These are phyloP conservation scores for Piaya cayana DNA, from an alignment of 2,113 vertebrate species.

Conservation along the genomic window DNA sequence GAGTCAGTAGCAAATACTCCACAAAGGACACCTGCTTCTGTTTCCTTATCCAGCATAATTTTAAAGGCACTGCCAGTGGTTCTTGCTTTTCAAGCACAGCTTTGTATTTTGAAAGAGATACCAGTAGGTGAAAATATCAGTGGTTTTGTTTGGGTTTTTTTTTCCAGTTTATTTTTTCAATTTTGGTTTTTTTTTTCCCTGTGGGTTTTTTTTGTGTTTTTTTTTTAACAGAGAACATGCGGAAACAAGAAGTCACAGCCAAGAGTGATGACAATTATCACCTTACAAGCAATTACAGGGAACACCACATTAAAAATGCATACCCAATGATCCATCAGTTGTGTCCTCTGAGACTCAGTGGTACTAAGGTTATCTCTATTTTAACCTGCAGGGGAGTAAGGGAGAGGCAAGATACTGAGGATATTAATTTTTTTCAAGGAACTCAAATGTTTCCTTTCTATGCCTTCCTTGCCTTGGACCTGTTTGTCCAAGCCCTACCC, in stretches of 20 bases:
- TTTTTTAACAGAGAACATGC: background rate
- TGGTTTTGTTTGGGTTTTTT: no score
- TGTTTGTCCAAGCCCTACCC: accelerated
- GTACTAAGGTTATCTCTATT: background rate
- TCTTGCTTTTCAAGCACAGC: background rate
- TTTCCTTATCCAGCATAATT: background rate
- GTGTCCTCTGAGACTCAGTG: background rate
- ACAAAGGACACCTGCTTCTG: background rate
- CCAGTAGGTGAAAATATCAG: background rate
- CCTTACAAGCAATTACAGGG: background rate
- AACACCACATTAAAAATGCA: background rate
- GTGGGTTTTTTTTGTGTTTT: background rate
- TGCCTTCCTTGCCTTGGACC: background rate
- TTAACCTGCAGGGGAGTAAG: background rate
- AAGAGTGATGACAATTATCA: background rate
- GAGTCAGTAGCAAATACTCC: background rate
- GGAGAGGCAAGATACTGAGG: background rate
- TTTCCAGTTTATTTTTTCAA: no score
- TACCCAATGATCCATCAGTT: background rate
- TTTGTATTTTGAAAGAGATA: background rate
- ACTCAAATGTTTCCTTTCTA: background rate
- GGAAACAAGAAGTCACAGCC: background rate
- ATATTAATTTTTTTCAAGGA: background rate
- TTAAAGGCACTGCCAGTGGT: background rate
- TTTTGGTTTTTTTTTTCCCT: background rate